Percentiles rank a stretch among this genome's conserved stretches.
These are phyloP conservation scores for Paelopatides confundens DNA, from an alignment of 53 echinoderm and acorn worm genomes.

Conservation along the genomic window DNA sequence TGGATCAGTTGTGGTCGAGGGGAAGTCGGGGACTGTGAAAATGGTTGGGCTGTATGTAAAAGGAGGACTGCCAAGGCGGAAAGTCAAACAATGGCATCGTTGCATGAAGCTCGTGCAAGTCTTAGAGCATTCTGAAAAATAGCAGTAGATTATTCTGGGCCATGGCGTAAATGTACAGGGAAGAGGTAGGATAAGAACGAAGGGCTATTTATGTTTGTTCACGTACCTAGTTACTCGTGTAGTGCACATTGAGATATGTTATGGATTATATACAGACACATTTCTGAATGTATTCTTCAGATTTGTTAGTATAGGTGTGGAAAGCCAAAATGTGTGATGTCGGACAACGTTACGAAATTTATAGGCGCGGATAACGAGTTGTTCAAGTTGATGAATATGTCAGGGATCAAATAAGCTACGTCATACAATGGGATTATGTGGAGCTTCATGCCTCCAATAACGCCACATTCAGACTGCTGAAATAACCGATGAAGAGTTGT, in stretches of 20 bases:
- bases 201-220: conserved; percentile 49
- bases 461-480: conserved; percentile 35
- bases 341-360: conserved; percentile 51
- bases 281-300: conserved; percentile 30
- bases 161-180: conserved; percentile 43
- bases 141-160: conserved; percentile 53
- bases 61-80: background rate
- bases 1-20: conserved; percentile 3
- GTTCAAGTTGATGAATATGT: conserved; percentile 1
- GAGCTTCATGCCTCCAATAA: conserved; percentile 15
- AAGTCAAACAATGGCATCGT: conserved; percentile 21
- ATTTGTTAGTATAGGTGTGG: conserved; percentile 39
- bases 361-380: conserved; percentile 27
- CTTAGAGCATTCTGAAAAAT: conserved; percentile 23
- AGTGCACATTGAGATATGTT: conserved; percentile 22
- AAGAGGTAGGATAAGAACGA: conserved; percentile 22
- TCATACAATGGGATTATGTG: conserved; percentile 22
- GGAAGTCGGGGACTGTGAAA: conserved; percentile 44
- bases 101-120: background rate
- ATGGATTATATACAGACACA: conserved; percentile 45
- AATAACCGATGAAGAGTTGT: no score
- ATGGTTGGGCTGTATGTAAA: background rate
- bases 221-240: conserved; percentile 43
- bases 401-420: conserved; percentile 1
- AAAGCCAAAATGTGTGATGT: background rate